A percentile compares a stretch with the other conserved stretches of the same genome.
Conservation (phyloP, 1,140 invertebrate genomes). For the Dreissena rostriformis region DNA sequence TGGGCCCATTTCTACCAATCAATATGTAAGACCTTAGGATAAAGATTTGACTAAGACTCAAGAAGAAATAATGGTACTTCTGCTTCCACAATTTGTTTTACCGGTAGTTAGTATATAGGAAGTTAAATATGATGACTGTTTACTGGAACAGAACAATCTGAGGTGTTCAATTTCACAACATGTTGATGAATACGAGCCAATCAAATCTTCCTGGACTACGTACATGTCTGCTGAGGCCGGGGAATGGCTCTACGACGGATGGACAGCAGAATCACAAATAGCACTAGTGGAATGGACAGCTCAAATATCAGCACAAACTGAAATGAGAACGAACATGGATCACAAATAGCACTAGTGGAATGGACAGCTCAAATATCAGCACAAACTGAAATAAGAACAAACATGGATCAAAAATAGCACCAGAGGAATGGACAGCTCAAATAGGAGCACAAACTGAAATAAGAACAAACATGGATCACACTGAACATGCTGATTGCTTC, state of each 20-base stretch:
- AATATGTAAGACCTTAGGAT: not conserved
- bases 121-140: too few species aligned
- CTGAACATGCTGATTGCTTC: not conserved
- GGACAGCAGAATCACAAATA: slow-evolving; percentile 81
- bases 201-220: slow-evolving; percentile 50
- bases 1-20: not conserved
- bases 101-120: too few species aligned
- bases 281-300: slow-evolving; percentile 81
- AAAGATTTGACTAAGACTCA: not conserved
- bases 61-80: not conserved
- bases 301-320: slow-evolving; percentile 82
- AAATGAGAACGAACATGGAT: slow-evolving; percentile 74
- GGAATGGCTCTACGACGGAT: slow-evolving; percentile 81
- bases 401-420: slow-evolving; percentile 82
- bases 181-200: too few species aligned
- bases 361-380: slow-evolving; percentile 82
- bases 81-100: too few species aligned
- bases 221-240: slow-evolving; percentile 70
- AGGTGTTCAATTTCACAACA: too few species aligned
- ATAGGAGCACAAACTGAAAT: slow-evolving; percentile 81
- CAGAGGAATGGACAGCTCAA: slow-evolving; percentile 82
- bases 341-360: slow-evolving; percentile 82
- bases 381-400: slow-evolving; percentile 79
- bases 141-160: too few species aligned
- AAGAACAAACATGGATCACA: slow-evolving; percentile 36